A percentile compares a stretch with the other conserved stretches of the same genome.
Evolutionary conservation across 1,140 invertebrate species (phyloP).

Genomic region (Nephotettix cincticeps): DNA sequence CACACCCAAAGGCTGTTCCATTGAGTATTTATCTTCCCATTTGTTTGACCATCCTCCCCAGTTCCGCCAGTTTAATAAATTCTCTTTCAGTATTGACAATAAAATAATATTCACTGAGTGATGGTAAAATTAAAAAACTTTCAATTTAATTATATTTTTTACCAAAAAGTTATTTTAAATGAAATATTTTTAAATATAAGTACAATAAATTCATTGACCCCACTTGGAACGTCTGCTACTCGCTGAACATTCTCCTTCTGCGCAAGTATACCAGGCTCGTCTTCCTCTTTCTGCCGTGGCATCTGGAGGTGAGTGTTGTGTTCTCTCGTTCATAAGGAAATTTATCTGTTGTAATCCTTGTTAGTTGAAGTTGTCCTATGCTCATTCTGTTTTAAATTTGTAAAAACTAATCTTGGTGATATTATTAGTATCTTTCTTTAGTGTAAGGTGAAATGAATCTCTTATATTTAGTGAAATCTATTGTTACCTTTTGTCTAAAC

Average conservation of each 20-base stretch:
- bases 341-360: slow-evolving; percentile 43
- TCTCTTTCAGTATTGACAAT: not conserved
- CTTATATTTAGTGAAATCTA: no score
- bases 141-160: not conserved
- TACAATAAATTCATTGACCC: slow-evolving; percentile 7
- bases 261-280: slow-evolving; percentile 49
- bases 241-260: slow-evolving; percentile 35
- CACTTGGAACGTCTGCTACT: slow-evolving; percentile 25
- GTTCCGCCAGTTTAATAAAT: not conserved
- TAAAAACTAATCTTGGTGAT: no score
- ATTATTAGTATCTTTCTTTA: no score
- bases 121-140: not conserved
- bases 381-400: no score
- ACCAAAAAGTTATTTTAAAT: not conserved
- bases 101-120: not conserved
- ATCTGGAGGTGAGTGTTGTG: slow-evolving; percentile 56
- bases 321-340: slow-evolving; percentile 36
- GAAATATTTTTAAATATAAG: not conserved
- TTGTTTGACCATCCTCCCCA: not conserved
- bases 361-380: no score
- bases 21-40: not conserved
- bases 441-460: no score
- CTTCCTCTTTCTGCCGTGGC: slow-evolving; percentile 58
- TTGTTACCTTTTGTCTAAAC: no score
- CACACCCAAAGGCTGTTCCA: slow-evolving; percentile 25